Conservation (phyloP, 2,113 vertebrate species). For the Thryonomys swinderianus region DNA sequence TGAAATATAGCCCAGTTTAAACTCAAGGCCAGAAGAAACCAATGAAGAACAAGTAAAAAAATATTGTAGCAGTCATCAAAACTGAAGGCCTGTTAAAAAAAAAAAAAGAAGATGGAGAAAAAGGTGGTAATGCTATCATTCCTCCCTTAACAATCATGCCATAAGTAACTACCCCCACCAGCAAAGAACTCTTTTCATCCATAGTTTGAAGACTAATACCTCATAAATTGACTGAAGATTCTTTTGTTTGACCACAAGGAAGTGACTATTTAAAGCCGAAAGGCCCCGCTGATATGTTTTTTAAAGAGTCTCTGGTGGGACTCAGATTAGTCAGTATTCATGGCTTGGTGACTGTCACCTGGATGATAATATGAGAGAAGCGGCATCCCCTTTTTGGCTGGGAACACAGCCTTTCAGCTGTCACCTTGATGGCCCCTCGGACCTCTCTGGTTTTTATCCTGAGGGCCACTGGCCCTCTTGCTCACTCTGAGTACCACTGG, state of each 20-base stretch:
- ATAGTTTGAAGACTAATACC: conserved; percentile 51
- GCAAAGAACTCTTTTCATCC: conserved; percentile 59
- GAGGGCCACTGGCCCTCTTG: neutral
- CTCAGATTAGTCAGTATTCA: conserved; percentile 45
- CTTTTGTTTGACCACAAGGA: conserved; percentile 56
- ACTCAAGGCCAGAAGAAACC: conserved; percentile 27
- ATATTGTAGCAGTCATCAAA: conserved; percentile 46
- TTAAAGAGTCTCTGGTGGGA: conserved; percentile 41
- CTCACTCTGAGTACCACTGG: neutral
- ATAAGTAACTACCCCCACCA: conserved; percentile 61
- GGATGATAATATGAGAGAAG: neutral
- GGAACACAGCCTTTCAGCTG: neutral
- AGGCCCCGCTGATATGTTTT: conserved; percentile 31
- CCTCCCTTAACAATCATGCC: conserved; percentile 13
- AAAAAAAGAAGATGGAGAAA: neutral
- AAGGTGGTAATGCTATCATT: conserved; percentile 15
- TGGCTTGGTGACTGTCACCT: conserved; percentile 52
- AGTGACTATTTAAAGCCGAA: conserved; percentile 70
- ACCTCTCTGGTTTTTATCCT: neutral
- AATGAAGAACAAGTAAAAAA: conserved; percentile 31
- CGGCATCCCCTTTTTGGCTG: neutral
- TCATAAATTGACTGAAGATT: conserved; percentile 65
- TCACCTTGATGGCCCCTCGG: neutral
- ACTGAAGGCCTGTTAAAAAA: neutral
- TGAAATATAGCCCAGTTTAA: conserved; percentile 53